Percentiles rank a stretch among this genome's conserved stretches.
Conservation (phyloP, 2,888 invertebrate genomes). For the Nymphalis c-album region DNA sequence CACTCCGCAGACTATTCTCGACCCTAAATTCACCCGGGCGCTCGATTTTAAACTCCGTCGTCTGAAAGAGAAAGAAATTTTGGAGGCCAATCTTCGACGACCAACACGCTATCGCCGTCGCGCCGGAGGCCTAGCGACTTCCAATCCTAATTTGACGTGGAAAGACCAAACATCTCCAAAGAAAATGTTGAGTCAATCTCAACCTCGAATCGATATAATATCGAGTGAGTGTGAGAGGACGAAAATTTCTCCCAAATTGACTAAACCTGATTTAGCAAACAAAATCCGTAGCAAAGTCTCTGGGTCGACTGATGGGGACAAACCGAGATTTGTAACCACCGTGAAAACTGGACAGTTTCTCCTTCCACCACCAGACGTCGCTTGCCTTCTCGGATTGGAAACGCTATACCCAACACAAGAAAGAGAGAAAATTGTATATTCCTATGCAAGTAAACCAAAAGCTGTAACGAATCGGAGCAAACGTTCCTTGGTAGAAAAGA, state of each 20-base stretch:
- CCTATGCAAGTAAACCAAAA: constrained; percentile 84
- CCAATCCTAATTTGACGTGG: constrained; percentile 83
- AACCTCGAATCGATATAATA: constrained; percentile 57
- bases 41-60: constrained; percentile 86
- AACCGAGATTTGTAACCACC: constrained; percentile 88
- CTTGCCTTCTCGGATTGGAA: constrained; percentile 83
- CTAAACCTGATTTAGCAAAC: constrained; percentile 51
- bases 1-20: constrained; percentile 57
- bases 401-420: constrained; percentile 61
- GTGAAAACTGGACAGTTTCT: constrained; percentile 90
- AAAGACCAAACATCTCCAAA: constrained; percentile 38
- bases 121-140: constrained; percentile 55
- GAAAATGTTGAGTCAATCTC: constrained; percentile 54
- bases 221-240: constrained; percentile 45
- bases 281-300: constrained; percentile 43
- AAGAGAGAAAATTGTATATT: constrained; percentile 78
- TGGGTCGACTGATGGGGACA: constrained; percentile 50
- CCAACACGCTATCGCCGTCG: constrained; percentile 56
- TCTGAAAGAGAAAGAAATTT: constrained; percentile 83
- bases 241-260: constrained; percentile 49
- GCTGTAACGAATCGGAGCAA: constrained; percentile 63
- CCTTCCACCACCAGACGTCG: constrained; percentile 88
- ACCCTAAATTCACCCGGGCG: constrained; percentile 84
- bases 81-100: constrained; percentile 60
- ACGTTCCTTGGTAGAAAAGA: constrained; percentile 46